Percentiles rank a stretch among this genome's conserved stretches.
phyloP scores from a whole-genome alignment of 2,888 invertebrate species.

The Zeuzera pyrina region DNA sequence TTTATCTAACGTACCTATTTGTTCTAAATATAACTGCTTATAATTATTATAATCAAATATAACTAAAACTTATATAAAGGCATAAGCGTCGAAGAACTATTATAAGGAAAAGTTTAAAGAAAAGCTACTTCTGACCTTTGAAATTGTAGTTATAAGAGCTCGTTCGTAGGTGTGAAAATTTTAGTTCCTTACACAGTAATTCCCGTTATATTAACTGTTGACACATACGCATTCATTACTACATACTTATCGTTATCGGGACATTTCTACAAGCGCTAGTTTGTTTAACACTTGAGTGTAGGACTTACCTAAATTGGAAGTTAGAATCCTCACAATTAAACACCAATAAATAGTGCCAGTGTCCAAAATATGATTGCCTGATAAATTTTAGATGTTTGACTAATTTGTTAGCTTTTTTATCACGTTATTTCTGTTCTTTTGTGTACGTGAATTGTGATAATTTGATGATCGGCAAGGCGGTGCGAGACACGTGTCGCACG shows the following conservation, averaged over 20 bases:
- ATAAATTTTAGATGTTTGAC: slow-evolving; percentile 10
- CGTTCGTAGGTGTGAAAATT: slow-evolving; percentile 41
- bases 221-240: slow-evolving; percentile 32
- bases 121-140: no score
- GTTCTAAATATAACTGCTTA: no score
- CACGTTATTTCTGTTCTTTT: slow-evolving; percentile 24
- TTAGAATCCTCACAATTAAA: slow-evolving; percentile 18
- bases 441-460: slow-evolving; percentile 45
- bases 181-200: slow-evolving; percentile 28
- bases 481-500: slow-evolving; percentile 32
- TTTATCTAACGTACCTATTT: no score
- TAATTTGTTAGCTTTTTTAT: slow-evolving; percentile 15
- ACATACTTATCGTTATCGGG: slow-evolving; percentile 24
- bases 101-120: no score
- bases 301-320: slow-evolving; percentile 12
- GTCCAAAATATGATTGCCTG: slow-evolving; percentile 18
- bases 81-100: no score
- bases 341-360: slow-evolving; percentile 6
- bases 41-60: no score
- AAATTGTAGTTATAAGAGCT: no score
- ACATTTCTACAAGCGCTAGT: slow-evolving; percentile 20
- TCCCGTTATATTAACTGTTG: slow-evolving; percentile 36
- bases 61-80: no score
- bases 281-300: slow-evolving; percentile 12
- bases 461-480: slow-evolving; percentile 45